A percentile compares a stretch with the other conserved stretches of the same genome.
phyloP scores from a whole-genome alignment of 2,888 invertebrate species.

The Falcaria lacertinaria region DNA sequence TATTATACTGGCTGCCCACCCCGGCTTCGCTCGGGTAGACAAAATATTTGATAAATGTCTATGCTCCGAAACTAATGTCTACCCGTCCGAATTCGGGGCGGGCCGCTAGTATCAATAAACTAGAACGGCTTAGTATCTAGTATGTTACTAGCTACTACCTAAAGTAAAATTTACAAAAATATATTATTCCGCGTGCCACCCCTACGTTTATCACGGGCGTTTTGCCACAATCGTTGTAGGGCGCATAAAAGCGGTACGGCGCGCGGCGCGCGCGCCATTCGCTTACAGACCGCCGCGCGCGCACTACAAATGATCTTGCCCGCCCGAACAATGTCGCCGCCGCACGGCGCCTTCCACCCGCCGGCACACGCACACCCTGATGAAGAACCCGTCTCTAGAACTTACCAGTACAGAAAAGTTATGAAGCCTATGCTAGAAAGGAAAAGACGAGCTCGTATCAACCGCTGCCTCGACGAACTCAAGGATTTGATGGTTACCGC shows the following conservation, averaged over 20 bases:
- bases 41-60: no score
- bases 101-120: no score
- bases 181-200: constrained; percentile 41
- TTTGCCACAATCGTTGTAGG: constrained; percentile 77
- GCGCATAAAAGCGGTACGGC: constrained; percentile 67
- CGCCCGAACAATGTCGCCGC: constrained; percentile 73
- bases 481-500: constrained; percentile 93
- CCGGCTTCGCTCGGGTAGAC: no score
- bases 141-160: no score
- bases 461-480: constrained; percentile 92
- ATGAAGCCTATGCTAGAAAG: constrained; percentile 95
- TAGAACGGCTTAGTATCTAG: no score
- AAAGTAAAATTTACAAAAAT: constrained; percentile 3
- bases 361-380: constrained; percentile 64
- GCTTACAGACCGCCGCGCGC: constrained; percentile 69
- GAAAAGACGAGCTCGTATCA: constrained; percentile 92
- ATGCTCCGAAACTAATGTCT: no score
- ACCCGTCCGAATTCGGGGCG: no score
- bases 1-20: no score
- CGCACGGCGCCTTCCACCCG: constrained; percentile 74
- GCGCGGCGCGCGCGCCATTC: constrained; percentile 72
- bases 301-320: constrained; percentile 69
- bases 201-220: constrained; percentile 77
- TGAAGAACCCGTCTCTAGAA: constrained; percentile 87
- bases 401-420: constrained; percentile 95